These are phyloP conservation scores for Patagioenas fasciata DNA, from an alignment of 2,113 vertebrate species.

Conservation along the genomic window DNA sequence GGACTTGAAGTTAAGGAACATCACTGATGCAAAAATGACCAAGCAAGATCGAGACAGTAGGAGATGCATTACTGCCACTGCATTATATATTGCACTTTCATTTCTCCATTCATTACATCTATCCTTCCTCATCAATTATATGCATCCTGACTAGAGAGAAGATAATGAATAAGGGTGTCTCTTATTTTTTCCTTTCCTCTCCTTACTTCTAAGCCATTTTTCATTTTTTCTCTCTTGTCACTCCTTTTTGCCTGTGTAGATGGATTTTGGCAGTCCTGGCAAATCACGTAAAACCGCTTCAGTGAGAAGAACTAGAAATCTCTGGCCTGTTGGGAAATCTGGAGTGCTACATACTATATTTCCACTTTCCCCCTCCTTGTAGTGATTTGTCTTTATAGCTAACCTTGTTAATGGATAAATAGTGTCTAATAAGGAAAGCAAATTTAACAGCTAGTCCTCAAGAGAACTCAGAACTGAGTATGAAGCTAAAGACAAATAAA, in stretches of 20 bases:
- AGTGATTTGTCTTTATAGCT: not conserved
- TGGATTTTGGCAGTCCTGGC: not conserved
- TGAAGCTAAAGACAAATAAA: not conserved
- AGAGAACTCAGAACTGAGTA: not conserved
- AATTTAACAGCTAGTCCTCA: not conserved
- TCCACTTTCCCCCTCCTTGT: not conserved
- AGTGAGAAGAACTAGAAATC: not conserved
- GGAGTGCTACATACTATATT: not conserved
- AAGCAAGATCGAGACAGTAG: not conserved
- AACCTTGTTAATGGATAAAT: constrained; percentile 9
- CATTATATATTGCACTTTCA: not conserved
- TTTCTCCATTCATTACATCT: not conserved
- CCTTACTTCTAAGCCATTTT: not conserved
- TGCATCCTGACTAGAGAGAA: not conserved
- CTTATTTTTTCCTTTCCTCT: not conserved
- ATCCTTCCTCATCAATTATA: not conserved
- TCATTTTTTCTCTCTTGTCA: not conserved
- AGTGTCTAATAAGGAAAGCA: not conserved
- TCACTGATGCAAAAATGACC: not conserved
- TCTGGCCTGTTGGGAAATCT: not conserved
- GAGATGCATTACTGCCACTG: not conserved
- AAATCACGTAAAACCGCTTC: not conserved
- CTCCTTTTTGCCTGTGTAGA: not conserved
- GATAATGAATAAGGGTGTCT: not conserved
- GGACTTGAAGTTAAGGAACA: not conserved